These are phyloP conservation scores for Diogma glabrata DNA, from an alignment of 2,888 invertebrate genomes.

Conservation along the genomic window DNA sequence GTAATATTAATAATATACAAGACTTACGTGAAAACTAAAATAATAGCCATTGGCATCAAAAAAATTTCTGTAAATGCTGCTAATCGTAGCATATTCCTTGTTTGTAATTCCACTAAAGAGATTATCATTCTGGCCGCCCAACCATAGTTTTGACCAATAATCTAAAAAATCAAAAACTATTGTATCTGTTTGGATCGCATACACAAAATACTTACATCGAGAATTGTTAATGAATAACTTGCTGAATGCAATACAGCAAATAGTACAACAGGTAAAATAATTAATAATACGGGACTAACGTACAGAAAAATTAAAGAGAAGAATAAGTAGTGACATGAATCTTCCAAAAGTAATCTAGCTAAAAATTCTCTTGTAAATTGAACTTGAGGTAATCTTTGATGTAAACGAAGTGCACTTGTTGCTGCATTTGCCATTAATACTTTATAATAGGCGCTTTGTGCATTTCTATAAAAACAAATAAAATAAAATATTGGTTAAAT, in stretches of 20 bases:
- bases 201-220: conserved; percentile 67
- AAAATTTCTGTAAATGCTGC: conserved; percentile 91
- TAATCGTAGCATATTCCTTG: conserved; percentile 76
- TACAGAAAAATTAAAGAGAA: conserved; percentile 92
- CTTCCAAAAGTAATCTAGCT: conserved; percentile 67
- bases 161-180: conserved; percentile 41
- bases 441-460: conserved; percentile 78
- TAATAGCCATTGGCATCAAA: conserved; percentile 68
- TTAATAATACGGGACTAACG: conserved; percentile 77
- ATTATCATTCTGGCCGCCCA: conserved; percentile 79
- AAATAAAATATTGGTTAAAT: conserved; percentile 7
- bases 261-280: conserved; percentile 77
- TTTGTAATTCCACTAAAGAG: conserved; percentile 81
- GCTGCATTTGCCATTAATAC: conserved; percentile 88
- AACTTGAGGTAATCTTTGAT: conserved; percentile 83
- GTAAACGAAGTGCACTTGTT: conserved; percentile 85
- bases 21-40: conserved; percentile 79
- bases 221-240: conserved; percentile 76
- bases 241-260: conserved; percentile 89
- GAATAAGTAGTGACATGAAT: conserved; percentile 93
- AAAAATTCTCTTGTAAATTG: conserved; percentile 75
- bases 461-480: conserved; percentile 43
- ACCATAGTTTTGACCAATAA: conserved; percentile 83
- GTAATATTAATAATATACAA: conserved; percentile 8
- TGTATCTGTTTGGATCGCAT: not conserved